These are phyloP conservation scores for Schrankia costaestrigalis DNA, from an alignment of 2,888 invertebrate species.

Conservation along the genomic window DNA sequence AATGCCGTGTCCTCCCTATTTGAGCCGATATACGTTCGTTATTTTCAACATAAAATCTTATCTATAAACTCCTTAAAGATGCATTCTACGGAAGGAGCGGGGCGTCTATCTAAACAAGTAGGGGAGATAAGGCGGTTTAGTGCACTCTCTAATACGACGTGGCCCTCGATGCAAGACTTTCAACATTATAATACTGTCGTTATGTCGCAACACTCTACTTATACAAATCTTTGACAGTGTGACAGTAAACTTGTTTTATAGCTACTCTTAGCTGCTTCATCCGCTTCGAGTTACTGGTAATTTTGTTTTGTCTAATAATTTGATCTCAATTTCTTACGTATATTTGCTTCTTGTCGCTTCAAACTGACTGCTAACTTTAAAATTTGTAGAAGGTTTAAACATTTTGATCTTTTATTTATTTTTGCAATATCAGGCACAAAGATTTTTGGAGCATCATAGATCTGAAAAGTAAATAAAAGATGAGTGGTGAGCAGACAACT, in stretches of 20 bases:
- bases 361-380: too few relatives aligned
- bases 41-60: constrained; percentile 65
- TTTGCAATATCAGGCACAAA: too few relatives aligned
- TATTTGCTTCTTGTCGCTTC: too few relatives aligned
- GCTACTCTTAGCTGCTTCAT: too few relatives aligned
- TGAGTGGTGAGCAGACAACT: too few relatives aligned
- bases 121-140: constrained; percentile 69
- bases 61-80: constrained; percentile 59
- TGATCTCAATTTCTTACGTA: too few relatives aligned
- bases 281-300: too few relatives aligned
- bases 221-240: constrained; percentile 23
- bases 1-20: constrained; percentile 32
- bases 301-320: too few relatives aligned
- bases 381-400: too few relatives aligned
- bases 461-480: too few relatives aligned
- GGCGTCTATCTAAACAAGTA: constrained; percentile 62
- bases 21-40: constrained; percentile 41
- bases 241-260: neutral
- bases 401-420: too few relatives aligned
- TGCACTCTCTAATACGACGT: constrained; percentile 53
- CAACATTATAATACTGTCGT: constrained; percentile 50
- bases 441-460: too few relatives aligned
- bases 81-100: constrained; percentile 62
- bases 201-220: constrained; percentile 42
- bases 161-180: constrained; percentile 47